Evolutionary conservation across 1,140 invertebrate species (phyloP).

Genomic region (Brachionus koreanus): DNA sequence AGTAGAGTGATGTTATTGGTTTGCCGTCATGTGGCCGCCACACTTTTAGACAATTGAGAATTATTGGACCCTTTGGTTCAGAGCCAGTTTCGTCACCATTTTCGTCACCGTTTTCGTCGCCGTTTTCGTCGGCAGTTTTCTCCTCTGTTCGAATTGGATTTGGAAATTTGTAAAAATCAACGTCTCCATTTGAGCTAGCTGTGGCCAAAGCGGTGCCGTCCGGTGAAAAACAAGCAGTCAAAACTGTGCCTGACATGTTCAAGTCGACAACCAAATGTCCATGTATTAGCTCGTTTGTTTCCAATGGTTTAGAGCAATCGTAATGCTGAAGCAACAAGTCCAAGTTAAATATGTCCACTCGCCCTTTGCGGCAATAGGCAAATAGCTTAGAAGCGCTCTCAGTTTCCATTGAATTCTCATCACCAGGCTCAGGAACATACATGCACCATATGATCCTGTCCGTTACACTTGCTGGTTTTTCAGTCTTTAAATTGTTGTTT

Average conservation of each 20-base stretch:
- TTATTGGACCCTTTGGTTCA: slow-evolving; percentile 50
- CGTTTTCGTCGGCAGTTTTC: too few relatives aligned
- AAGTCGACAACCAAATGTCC: background rate
- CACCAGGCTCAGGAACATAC: slow-evolving; percentile 69
- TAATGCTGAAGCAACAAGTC: background rate
- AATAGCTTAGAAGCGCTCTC: slow-evolving; percentile 59
- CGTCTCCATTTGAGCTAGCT: slow-evolving; percentile 76
- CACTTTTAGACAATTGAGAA: slow-evolving; percentile 71
- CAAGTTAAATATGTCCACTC: slow-evolving; percentile 22
- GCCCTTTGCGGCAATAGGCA: background rate
- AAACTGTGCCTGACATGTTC: slow-evolving; percentile 64
- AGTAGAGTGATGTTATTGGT: slow-evolving; percentile 77
- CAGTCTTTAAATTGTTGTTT: background rate
- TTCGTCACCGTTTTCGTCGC: too few relatives aligned
- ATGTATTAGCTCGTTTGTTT: background rate
- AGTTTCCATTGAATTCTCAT: slow-evolving; percentile 54
- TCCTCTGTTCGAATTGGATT: slow-evolving; percentile 50
- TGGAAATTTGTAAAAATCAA: slow-evolving; percentile 81
- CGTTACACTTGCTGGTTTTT: background rate
- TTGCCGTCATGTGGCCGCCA: slow-evolving; percentile 83
- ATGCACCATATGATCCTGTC: slow-evolving; percentile 80
- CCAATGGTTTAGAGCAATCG: background rate
- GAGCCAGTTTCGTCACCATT: slow-evolving; percentile 61
- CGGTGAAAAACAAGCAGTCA: slow-evolving; percentile 82
- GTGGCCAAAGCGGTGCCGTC: slow-evolving; percentile 87